Conservation (phyloP, 2,797 vertebrate genomes). For the Fistularia tabacaria region DNA sequence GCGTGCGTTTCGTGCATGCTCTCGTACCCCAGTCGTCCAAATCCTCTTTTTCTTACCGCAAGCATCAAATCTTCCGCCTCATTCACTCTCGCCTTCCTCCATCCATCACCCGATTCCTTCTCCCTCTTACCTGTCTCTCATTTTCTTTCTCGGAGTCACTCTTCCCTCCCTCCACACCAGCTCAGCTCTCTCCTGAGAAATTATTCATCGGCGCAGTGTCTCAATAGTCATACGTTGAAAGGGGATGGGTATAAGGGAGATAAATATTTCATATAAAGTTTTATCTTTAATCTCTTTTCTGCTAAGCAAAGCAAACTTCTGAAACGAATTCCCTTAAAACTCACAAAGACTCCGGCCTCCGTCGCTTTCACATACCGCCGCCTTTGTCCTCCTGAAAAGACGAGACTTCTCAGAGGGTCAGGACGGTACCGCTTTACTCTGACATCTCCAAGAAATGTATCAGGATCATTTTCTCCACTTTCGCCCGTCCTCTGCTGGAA, state of each 20-base stretch:
- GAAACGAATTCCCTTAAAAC: conserved; percentile 36
- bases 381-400: conserved; percentile 44
- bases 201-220: conserved; percentile 63
- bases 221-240: conserved; percentile 55
- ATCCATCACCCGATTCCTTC: conserved; percentile 18
- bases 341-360: conserved; percentile 17
- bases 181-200: conserved; percentile 54
- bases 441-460: conserved; percentile 35
- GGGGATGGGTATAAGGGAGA: conserved; percentile 58
- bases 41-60: conserved; percentile 23
- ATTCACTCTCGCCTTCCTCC: conserved; percentile 13
- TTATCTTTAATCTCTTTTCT: conserved; percentile 58
- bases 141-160: conserved; percentile 18
- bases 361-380: conserved; percentile 15
- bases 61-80: conserved; percentile 22
- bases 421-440: conserved; percentile 54
- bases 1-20: conserved; percentile 25
- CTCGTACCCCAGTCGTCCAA: conserved; percentile 17
- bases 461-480: conserved; percentile 23
- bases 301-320: conserved; percentile 58
- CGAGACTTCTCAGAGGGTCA: conserved; percentile 37
- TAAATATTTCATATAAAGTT: conserved; percentile 71
- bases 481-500: background rate
- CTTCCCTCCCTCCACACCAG: conserved; percentile 18
- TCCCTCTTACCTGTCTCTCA: conserved; percentile 21